Percentiles rank a stretch among this genome's conserved stretches.
Evolutionary conservation across 2,888 invertebrate genomes (phyloP).

Genomic region (Microplitis deprimator): DNA sequence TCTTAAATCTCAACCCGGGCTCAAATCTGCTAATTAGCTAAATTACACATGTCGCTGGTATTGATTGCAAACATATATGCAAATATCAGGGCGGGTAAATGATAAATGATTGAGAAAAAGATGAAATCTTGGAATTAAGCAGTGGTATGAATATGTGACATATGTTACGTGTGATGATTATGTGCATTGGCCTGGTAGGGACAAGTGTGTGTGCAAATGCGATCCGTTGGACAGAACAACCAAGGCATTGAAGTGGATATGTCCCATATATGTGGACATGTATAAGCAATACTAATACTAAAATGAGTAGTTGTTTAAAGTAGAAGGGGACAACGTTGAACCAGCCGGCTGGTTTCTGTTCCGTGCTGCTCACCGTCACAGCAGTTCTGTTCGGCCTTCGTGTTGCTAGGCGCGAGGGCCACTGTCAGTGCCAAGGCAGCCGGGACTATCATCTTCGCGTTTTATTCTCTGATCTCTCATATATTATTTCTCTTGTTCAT

Average conservation of each 20-base stretch:
- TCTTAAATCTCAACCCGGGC: too few species aligned
- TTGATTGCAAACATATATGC: too few species aligned
- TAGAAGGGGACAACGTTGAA: slow-evolving; percentile 43
- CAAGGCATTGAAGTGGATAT: neutral
- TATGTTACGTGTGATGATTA: too few species aligned
- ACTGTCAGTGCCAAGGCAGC: slow-evolving; percentile 69
- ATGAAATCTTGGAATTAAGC: too few species aligned
- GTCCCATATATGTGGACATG: slow-evolving; percentile 25
- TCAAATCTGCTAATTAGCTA: too few species aligned
- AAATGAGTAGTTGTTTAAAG: slow-evolving; percentile 29
- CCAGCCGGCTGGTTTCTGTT: slow-evolving; percentile 49
- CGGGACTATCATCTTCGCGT: slow-evolving; percentile 41
- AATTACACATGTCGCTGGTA: too few species aligned
- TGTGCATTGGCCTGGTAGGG: too few species aligned
- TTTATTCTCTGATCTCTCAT: slow-evolving; percentile 17
- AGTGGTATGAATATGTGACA: too few species aligned
- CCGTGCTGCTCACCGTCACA: slow-evolving; percentile 48
- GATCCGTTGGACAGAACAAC: too few species aligned
- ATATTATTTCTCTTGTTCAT: neutral
- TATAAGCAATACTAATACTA: neutral
- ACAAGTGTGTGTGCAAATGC: too few species aligned
- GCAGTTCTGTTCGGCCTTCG: slow-evolving; percentile 63
- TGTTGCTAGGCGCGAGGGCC: slow-evolving; percentile 69
- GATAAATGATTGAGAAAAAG: too few species aligned
- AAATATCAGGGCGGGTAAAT: too few species aligned